phyloP scores from a whole-genome alignment of 2,113 vertebrate species.

The Pleuronectes platessa region DNA sequence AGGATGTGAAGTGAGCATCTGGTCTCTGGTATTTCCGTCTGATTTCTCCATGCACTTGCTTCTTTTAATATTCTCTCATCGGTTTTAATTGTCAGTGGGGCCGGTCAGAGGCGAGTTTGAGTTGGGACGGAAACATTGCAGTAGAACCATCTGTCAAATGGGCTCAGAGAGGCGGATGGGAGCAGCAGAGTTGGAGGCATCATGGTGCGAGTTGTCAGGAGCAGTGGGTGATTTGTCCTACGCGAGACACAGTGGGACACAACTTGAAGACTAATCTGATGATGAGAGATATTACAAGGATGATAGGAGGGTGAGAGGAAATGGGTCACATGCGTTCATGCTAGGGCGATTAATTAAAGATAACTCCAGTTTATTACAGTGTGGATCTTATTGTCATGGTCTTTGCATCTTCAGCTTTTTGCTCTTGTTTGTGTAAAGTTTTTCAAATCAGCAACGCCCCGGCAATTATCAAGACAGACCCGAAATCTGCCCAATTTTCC shows the following conservation, averaged over 20 bases:
- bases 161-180: constrained; percentile 21
- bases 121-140: constrained; percentile 62
- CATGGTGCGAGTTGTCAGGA: constrained; percentile 21
- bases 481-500: no score
- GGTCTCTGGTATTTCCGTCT: constrained; percentile 59
- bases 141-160: constrained; percentile 67
- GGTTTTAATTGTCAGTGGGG: constrained; percentile 69
- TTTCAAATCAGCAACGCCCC: no score
- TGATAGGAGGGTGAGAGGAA: not conserved
- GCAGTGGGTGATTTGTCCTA: constrained; percentile 18
- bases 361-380: not conserved
- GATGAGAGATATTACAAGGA: constrained; percentile 16
- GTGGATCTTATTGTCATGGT: not conserved
- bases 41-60: constrained; percentile 41
- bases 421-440: no score
- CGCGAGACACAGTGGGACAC: not conserved
- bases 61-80: constrained; percentile 65
- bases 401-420: no score
- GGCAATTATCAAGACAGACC: no score
- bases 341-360: not conserved
- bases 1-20: constrained; percentile 57
- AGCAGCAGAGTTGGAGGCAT: constrained; percentile 30
- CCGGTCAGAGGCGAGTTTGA: constrained; percentile 53
- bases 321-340: not conserved
- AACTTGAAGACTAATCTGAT: constrained; percentile 40